Conservation (phyloP, 2,113 vertebrate genomes). For the Chloebia gouldiae region DNA sequence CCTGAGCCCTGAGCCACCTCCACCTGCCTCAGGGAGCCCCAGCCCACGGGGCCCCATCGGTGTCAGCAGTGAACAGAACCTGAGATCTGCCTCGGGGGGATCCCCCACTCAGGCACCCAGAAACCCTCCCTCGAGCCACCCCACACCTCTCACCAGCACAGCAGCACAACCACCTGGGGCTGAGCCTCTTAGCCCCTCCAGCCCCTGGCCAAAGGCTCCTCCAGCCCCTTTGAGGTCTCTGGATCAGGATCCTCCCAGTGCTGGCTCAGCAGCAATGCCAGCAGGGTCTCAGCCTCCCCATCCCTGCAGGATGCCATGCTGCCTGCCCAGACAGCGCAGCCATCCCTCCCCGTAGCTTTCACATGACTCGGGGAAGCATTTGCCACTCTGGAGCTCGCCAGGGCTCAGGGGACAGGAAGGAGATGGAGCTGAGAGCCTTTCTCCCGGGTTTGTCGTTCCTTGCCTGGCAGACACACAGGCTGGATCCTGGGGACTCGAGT, state of each 20-base stretch:
- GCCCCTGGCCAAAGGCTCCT: not conserved
- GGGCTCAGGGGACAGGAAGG: not conserved
- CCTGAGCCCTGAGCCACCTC: not conserved
- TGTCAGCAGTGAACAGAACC: not conserved
- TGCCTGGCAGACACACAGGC: not conserved
- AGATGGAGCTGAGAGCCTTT: not conserved
- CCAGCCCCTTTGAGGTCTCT: not conserved
- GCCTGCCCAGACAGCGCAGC: not conserved
- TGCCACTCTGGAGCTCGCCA: not conserved
- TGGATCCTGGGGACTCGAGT: not conserved
- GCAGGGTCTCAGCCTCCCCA: not conserved
- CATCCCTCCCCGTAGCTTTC: not conserved
- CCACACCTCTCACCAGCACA: not conserved
- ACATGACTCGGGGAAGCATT: not conserved
- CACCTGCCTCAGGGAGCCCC: not conserved
- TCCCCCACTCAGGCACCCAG: not conserved
- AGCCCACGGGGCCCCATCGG: rapidly evolving
- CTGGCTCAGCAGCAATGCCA: not conserved
- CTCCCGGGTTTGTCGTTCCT: not conserved
- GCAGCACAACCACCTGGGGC: rapidly evolving
- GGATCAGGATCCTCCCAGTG: not conserved
- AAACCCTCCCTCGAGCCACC: not conserved
- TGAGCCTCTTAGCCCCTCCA: rapidly evolving
- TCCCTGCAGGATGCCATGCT: not conserved
- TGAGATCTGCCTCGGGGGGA: not conserved